Conservation (phyloP, 2,113 vertebrate species). For the Centropus unirufus region DNA sequence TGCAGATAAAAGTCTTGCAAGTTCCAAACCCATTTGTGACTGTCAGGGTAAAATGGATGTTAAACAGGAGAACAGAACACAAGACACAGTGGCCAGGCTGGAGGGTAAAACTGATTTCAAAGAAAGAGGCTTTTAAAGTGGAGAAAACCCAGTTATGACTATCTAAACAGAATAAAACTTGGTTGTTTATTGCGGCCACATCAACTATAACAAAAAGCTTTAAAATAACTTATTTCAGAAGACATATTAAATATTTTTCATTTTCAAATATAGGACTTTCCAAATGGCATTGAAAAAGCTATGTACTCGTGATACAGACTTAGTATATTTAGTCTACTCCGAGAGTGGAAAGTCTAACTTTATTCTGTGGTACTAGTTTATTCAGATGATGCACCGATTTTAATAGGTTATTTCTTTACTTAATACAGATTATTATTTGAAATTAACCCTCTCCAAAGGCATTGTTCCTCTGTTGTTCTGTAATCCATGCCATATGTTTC, state of each 20-base stretch:
- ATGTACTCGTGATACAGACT: background rate
- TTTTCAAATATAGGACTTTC: background rate
- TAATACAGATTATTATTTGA: background rate
- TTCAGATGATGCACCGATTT: background rate
- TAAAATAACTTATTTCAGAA: background rate
- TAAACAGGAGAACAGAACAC: background rate
- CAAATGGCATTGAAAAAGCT: background rate
- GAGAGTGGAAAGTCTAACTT: background rate
- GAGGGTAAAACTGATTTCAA: background rate
- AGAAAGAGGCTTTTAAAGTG: background rate
- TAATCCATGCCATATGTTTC: background rate
- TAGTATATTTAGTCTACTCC: background rate
- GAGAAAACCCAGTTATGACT: background rate
- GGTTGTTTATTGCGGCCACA: background rate
- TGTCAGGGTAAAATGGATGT: conserved; percentile 1
- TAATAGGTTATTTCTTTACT: background rate
- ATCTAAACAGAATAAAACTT: background rate
- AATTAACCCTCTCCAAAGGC: background rate
- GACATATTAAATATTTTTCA: background rate
- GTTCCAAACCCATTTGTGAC: background rate
- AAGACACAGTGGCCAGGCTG: background rate
- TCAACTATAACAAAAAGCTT: background rate
- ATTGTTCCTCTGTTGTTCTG: background rate
- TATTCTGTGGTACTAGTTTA: background rate
- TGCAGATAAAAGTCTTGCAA: background rate